Conservation (phyloP, 2,113 vertebrate genomes). For the Microtus oregoni region DNA sequence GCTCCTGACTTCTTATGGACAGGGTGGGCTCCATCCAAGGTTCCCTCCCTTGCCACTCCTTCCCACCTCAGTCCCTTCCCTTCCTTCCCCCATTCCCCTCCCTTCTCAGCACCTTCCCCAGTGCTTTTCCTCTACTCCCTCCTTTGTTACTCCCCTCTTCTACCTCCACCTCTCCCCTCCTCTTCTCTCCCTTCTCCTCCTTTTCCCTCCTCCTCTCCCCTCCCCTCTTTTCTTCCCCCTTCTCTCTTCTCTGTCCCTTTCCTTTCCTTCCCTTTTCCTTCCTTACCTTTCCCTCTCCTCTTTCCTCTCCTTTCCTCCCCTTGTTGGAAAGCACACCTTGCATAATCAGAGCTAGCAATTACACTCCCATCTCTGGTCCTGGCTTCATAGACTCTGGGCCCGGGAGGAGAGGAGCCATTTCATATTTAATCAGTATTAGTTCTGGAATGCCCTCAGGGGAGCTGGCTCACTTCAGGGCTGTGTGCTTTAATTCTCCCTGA, state of each 20-base stretch:
- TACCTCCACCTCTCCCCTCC: no score
- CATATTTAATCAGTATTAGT: constrained; percentile 74
- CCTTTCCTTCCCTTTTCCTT: no score
- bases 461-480: constrained; percentile 47
- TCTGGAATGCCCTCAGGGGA: constrained; percentile 63
- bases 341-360: constrained; percentile 43
- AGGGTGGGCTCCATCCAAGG: background rate
- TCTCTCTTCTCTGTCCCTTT: no score
- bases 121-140: no score
- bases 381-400: constrained; percentile 31
- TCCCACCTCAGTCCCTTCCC: background rate
- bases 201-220: no score
- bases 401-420: constrained; percentile 55
- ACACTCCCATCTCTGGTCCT: constrained; percentile 11
- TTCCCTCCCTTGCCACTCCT: background rate
- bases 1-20: background rate
- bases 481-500: constrained; percentile 64
- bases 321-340: background rate
- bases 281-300: no score
- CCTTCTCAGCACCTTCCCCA: background rate
- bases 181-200: no score
- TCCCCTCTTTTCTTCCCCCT: background rate
- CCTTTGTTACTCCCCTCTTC: no score
- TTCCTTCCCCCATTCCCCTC: background rate
- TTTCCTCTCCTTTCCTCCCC: no score